Conservation (phyloP, 2,888 invertebrate species). For the Phytoseiulus persimilis region DNA sequence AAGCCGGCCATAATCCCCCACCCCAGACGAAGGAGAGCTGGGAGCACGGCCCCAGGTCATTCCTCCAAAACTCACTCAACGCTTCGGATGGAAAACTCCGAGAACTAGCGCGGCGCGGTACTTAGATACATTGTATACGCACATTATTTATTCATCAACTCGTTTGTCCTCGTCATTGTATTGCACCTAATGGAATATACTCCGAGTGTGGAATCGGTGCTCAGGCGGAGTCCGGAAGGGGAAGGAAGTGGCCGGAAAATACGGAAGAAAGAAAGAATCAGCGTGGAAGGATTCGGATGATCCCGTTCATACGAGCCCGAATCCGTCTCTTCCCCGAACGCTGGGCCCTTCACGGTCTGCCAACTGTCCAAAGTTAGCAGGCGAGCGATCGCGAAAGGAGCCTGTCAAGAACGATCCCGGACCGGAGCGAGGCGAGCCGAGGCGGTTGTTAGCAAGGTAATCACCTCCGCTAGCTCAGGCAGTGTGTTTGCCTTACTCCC, state of each 20-base stretch:
- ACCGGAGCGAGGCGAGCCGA: neutral
- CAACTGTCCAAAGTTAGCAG: neutral
- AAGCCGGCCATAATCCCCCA: too few species aligned
- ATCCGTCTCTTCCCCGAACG: neutral
- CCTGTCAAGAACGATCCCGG: neutral
- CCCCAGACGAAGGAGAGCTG: too few species aligned
- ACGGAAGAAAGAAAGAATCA: neutral
- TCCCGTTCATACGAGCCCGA: neutral
- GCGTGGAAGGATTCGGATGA: neutral
- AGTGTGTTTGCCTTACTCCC: neutral
- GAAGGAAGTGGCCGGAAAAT: neutral
- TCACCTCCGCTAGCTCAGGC: neutral
- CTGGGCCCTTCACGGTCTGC: neutral
- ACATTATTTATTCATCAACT: too few species aligned
- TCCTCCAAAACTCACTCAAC: too few species aligned
- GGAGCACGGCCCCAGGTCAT: too few species aligned
- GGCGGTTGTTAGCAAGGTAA: neutral
- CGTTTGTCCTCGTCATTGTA: too few species aligned
- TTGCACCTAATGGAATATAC: too few species aligned
- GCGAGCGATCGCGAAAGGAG: neutral
- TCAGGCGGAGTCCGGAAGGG: neutral
- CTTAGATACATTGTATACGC: too few species aligned
- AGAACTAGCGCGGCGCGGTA: too few species aligned
- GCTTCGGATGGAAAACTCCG: too few species aligned
- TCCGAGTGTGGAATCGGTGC: too few species aligned